These are phyloP conservation scores for Chloroclysta siterata DNA, from an alignment of 2,888 invertebrate genomes.

Conservation along the genomic window DNA sequence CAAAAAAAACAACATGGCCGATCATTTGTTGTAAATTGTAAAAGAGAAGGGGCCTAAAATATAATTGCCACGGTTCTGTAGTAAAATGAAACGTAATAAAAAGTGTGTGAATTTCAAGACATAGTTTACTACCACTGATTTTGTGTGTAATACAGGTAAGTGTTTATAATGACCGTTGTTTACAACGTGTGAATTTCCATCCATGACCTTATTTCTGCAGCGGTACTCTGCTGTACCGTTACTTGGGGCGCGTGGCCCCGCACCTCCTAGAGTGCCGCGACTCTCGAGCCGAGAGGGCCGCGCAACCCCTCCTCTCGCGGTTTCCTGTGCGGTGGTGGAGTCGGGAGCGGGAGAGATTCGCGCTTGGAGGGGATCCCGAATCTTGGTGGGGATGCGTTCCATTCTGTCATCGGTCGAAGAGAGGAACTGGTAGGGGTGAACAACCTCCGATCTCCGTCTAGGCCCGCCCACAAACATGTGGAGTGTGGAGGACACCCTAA, in stretches of 20 bases:
- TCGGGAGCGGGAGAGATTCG: slow-evolving; percentile 83
- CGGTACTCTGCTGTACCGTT: slow-evolving; percentile 81
- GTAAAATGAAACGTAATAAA: slow-evolving; percentile 39
- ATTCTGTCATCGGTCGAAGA: slow-evolving; percentile 66
- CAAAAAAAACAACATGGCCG: slow-evolving; percentile 76
- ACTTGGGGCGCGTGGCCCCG: slow-evolving; percentile 76
- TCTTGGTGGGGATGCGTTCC: slow-evolving; percentile 83
- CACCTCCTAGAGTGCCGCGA: slow-evolving; percentile 69
- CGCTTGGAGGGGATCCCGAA: slow-evolving; percentile 83
- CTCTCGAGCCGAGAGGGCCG: slow-evolving; percentile 51
- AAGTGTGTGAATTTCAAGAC: slow-evolving; percentile 30
- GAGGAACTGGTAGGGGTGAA: slow-evolving; percentile 83
- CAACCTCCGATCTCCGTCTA: slow-evolving; percentile 72
- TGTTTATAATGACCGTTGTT: slow-evolving; percentile 52
- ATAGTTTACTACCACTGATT: slow-evolving; percentile 19
- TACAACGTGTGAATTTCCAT: slow-evolving; percentile 72
- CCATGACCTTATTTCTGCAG: slow-evolving; percentile 82
- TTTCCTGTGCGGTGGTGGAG: slow-evolving; percentile 77
- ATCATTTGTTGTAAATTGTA: slow-evolving; percentile 69
- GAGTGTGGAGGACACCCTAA: slow-evolving; percentile 51
- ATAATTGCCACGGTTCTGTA: slow-evolving; percentile 48
- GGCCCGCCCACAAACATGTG: slow-evolving; percentile 64
- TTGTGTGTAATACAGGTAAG: slow-evolving; percentile 55
- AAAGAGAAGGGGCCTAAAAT: slow-evolving; percentile 60
- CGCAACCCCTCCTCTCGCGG: slow-evolving; percentile 80